These are phyloP conservation scores for Notarius quadriscutis DNA, from an alignment of 2,113 vertebrate genomes.

Conservation along the genomic window DNA sequence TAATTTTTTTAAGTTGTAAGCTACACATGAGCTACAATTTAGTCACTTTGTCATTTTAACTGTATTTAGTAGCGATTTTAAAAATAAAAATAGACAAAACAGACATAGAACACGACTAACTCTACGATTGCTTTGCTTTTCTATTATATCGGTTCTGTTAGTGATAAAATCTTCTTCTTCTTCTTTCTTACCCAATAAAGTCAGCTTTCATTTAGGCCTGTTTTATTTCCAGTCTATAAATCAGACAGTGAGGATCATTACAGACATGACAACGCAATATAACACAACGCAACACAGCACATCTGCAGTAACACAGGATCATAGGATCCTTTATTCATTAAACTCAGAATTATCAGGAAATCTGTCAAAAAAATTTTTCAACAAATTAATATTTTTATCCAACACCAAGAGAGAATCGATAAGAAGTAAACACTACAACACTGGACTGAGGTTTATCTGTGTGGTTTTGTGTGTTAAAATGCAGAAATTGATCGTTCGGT, in stretches of 20 bases:
- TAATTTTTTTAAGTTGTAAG: not conserved
- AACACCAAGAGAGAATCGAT: not conserved
- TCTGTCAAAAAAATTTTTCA: not conserved
- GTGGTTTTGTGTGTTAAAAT: not conserved
- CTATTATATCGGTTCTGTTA: not conserved
- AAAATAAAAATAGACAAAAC: not conserved
- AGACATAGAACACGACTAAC: not conserved
- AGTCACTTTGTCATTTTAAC: not conserved
- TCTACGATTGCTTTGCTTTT: not conserved
- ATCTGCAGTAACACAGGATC: not conserved
- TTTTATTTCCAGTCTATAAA: conserved; percentile 6
- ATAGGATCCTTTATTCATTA: not conserved
- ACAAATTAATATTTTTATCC: not conserved
- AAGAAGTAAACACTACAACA: not conserved
- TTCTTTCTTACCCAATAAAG: not conserved
- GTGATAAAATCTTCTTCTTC: not conserved
- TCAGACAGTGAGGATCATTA: not conserved
- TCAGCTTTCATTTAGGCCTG: not conserved
- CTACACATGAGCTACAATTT: not conserved
- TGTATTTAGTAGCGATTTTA: not conserved
- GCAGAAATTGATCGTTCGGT: not conserved
- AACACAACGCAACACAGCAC: not conserved
- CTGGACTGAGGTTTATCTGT: too few species aligned
- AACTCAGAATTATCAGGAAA: not conserved
- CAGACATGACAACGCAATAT: not conserved